These are phyloP conservation scores for Trichosurus vulpecula DNA, from an alignment of 2,797 vertebrate species.

Conservation along the genomic window DNA sequence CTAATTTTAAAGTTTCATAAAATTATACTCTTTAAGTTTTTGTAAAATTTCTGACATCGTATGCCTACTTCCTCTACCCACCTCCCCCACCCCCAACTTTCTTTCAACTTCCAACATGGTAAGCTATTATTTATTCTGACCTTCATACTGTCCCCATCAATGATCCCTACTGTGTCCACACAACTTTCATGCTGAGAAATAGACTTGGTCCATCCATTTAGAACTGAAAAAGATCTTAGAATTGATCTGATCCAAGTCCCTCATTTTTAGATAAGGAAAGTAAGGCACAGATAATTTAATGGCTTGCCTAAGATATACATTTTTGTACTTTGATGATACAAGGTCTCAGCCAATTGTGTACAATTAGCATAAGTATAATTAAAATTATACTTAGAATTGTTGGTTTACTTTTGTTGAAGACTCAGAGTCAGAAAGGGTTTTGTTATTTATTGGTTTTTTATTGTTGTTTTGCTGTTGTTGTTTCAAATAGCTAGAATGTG, in stretches of 20 bases:
- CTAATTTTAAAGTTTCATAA: slow-evolving; percentile 30
- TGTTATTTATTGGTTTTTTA: neutral
- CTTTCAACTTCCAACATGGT: neutral
- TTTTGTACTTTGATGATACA: neutral
- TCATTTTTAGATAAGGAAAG: neutral
- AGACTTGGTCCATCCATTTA: neutral
- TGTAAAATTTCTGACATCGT: slow-evolving; percentile 17
- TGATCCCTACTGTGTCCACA: neutral
- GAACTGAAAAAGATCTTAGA: neutral
- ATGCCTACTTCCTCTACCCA: neutral
- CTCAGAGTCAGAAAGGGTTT: neutral
- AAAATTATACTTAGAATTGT: neutral
- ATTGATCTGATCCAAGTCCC: neutral
- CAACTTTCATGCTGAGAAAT: neutral
- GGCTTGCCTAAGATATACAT: neutral
- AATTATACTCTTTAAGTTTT: neutral
- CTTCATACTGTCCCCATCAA: neutral
- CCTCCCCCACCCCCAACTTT: neutral
- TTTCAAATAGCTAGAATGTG: neutral
- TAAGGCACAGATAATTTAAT: neutral
- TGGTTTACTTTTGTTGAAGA: neutral
- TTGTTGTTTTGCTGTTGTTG: neutral
- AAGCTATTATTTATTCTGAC: neutral
- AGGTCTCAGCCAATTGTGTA: neutral
- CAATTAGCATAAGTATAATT: neutral